Conservation (phyloP, 2,888 invertebrate species). For the Dastarcus helophoroides region DNA sequence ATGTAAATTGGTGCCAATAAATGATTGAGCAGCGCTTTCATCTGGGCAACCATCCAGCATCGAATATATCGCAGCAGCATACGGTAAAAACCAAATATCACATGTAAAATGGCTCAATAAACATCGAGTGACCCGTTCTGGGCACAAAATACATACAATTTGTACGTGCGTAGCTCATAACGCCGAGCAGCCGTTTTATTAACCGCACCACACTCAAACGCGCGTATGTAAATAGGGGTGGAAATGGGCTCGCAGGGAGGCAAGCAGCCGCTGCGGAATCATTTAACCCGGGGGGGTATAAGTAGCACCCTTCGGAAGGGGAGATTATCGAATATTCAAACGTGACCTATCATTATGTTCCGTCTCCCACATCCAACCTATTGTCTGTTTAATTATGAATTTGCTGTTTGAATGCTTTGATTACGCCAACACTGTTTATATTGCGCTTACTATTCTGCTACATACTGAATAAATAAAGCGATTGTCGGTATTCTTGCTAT, state of each 20-base stretch:
- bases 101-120: conserved; percentile 30
- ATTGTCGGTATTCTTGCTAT: too few relatives aligned
- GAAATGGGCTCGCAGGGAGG: conserved; percentile 10
- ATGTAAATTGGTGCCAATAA: too few relatives aligned
- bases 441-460: too few relatives aligned
- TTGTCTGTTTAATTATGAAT: conserved; percentile 20
- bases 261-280: conserved; percentile 14
- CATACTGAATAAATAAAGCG: too few relatives aligned
- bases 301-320: conserved; percentile 22
- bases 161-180: conserved; percentile 22
- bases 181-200: conserved; percentile 18
- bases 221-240: conserved; percentile 17
- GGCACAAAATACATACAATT: conserved; percentile 26
- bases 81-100: conserved; percentile 30
- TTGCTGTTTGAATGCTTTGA: conserved; percentile 17
- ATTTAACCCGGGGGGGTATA: conserved; percentile 19
- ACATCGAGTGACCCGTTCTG: conserved; percentile 25
- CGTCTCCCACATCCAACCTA: conserved; percentile 15
- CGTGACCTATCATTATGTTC: conserved; percentile 29
- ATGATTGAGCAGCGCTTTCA: too few relatives aligned
- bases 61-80: conserved; percentile 20
- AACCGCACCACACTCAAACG: conserved; percentile 18
- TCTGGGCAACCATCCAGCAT: too few relatives aligned
- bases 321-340: conserved; percentile 28
- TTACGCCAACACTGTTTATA: conserved; percentile 10